Evolutionary conservation across 2,797 vertebrate species (phyloP).

Genomic region (Garrulus glandarius): DNA sequence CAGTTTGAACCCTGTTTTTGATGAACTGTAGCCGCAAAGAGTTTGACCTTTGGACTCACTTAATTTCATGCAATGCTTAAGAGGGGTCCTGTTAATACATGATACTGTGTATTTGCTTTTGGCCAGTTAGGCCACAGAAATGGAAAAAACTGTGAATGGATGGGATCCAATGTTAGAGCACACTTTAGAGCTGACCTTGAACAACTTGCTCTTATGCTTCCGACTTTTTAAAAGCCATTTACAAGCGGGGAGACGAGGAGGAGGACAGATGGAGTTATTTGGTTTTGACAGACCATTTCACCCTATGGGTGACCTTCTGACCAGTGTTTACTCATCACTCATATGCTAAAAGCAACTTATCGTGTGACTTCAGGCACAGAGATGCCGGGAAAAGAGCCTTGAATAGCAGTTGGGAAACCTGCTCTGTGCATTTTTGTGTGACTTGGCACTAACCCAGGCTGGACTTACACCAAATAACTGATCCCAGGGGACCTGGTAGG

Average conservation of each 20-base stretch:
- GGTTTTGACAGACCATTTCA: slow-evolving; percentile 42
- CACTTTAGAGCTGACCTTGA: slow-evolving; percentile 1
- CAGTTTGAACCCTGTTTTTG: background rate
- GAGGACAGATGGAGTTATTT: slow-evolving; percentile 38
- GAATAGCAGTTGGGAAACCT: background rate
- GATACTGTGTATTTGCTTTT: background rate
- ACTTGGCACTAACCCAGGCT: background rate
- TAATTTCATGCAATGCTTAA: background rate
- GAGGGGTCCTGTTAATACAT: background rate
- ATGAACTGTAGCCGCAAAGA: background rate
- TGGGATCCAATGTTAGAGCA: background rate
- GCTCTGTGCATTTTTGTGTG: background rate
- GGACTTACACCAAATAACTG: background rate
- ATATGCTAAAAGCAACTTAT: slow-evolving; percentile 1
- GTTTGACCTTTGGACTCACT: background rate
- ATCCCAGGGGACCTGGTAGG: background rate
- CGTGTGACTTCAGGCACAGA: background rate
- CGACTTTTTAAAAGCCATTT: background rate
- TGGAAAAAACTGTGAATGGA: background rate
- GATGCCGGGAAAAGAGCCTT: background rate
- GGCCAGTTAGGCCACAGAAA: background rate
- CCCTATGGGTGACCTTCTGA: background rate
- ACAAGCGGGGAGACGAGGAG: background rate
- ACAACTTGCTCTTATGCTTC: background rate
- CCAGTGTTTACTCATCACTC: slow-evolving; percentile 1